Conservation (phyloP, 2,797 vertebrate species). For the Gymnoscopelus microlampas region DNA sequence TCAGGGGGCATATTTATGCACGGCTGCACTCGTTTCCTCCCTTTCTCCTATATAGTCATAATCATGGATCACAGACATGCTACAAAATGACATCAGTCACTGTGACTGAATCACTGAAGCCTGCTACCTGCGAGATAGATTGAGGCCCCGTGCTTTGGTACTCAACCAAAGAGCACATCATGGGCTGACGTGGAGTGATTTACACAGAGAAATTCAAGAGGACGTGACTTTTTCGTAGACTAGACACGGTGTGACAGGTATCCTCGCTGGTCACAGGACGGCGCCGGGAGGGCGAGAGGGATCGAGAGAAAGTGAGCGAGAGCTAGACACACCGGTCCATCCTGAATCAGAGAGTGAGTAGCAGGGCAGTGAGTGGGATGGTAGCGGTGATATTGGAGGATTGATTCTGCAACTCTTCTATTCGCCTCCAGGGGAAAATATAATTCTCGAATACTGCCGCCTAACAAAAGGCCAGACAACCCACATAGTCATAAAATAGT, state of each 20-base stretch:
- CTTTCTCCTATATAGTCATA: not conserved
- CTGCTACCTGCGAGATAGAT: not conserved
- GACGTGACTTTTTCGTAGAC: not conserved
- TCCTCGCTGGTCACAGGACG: not conserved
- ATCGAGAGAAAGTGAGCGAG: not conserved
- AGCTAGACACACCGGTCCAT: not conserved
- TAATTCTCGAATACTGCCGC: constrained; percentile 20
- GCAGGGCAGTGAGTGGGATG: not conserved
- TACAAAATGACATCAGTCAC: constrained; percentile 5
- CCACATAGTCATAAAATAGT: constrained; percentile 17
- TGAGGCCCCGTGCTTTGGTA: not conserved
- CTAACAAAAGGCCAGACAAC: constrained; percentile 23
- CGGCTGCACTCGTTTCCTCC: constrained; percentile 1
- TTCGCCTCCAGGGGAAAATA: constrained; percentile 17
- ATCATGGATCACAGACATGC: constrained; percentile 6
- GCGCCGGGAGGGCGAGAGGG: not conserved
- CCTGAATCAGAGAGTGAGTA: not conserved
- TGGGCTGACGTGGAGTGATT: not conserved
- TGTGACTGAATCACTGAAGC: not conserved
- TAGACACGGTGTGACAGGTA: not conserved
- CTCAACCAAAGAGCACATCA: not conserved
- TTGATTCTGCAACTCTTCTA: not conserved
- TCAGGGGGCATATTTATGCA: not conserved
- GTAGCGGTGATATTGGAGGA: not conserved
- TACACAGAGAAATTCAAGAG: not conserved